A percentile compares a stretch with the other conserved stretches of the same genome.
Conservation (phyloP, 2,888 invertebrate species). For the Archaeoteleia sp. region DNA sequence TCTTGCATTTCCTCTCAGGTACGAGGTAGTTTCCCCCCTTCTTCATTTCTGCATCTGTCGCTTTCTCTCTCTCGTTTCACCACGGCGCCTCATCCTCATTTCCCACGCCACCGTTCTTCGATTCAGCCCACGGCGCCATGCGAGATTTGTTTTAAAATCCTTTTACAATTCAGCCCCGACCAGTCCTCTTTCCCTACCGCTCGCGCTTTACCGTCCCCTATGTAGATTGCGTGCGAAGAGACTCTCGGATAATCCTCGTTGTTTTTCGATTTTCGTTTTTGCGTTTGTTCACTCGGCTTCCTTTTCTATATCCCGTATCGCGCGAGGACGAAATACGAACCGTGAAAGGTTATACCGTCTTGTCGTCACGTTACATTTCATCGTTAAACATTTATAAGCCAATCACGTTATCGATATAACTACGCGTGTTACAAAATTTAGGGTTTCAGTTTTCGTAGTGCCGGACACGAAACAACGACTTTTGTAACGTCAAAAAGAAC, state of each 20-base stretch:
- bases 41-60: not conserved
- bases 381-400: too few species aligned
- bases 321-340: slow-evolving; percentile 10
- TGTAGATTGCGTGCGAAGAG: slow-evolving; percentile 68
- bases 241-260: slow-evolving; percentile 60
- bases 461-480: too few species aligned
- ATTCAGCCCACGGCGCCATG: slow-evolving; percentile 68
- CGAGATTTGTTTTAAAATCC: slow-evolving; percentile 75
- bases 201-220: slow-evolving; percentile 53
- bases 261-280: slow-evolving; percentile 46
- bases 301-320: slow-evolving; percentile 1
- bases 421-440: too few species aligned
- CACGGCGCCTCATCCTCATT: slow-evolving; percentile 31
- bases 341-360: slow-evolving; percentile 1
- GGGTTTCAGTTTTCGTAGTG: too few species aligned
- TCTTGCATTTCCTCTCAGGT: not conserved
- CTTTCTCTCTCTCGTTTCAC: slow-evolving; percentile 20
- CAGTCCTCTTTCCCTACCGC: slow-evolving; percentile 12
- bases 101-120: slow-evolving; percentile 63
- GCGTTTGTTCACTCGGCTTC: slow-evolving; percentile 34
- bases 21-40: not conserved
- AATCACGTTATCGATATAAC: too few species aligned
- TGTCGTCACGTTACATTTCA: slow-evolving; percentile 9
- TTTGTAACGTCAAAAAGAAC: too few species aligned
- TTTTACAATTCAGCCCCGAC: slow-evolving; percentile 69